Percentiles rank a stretch among this genome's conserved stretches.
Evolutionary conservation across 2,797 vertebrate species (phyloP).

Genomic region (Danio aesculapii): DNA sequence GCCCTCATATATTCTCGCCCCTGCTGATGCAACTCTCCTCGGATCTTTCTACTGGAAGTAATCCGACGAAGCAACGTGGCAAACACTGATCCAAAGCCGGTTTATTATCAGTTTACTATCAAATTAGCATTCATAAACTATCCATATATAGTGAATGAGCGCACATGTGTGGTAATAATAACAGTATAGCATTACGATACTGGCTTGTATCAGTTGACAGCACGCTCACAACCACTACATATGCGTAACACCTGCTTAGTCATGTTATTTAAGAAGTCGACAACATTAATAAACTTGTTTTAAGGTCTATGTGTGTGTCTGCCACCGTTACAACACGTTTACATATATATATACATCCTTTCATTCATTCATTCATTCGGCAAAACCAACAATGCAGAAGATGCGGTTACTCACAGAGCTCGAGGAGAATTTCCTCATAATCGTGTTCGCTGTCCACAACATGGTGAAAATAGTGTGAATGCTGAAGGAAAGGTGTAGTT

Average conservation of each 20-base stretch:
- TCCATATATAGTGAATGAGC: neutral
- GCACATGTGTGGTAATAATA: neutral
- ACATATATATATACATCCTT: too few species aligned
- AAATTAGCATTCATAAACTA: neutral
- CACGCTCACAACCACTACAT: neutral
- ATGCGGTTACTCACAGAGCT: constrained; percentile 79
- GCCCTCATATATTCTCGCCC: constrained; percentile 28
- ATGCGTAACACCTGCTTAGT: neutral
- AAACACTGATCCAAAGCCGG: neutral
- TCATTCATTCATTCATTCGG: constrained; percentile 32
- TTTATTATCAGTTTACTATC: neutral
- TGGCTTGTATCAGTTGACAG: constrained; percentile 15
- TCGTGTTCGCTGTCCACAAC: constrained; percentile 79
- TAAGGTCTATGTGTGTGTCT: neutral
- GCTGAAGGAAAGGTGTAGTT: neutral
- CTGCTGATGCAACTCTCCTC: constrained; percentile 65
- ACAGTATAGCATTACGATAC: neutral
- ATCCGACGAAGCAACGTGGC: constrained; percentile 60
- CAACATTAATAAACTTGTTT: neutral
- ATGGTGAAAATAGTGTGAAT: constrained; percentile 68
- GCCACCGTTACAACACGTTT: neutral
- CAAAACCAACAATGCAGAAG: constrained; percentile 30
- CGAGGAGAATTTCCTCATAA: constrained; percentile 84
- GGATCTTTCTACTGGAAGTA: constrained; percentile 36
- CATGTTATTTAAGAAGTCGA: neutral